phyloP scores from a whole-genome alignment of 2,888 invertebrate genomes.

The Pterostichus niger region DNA sequence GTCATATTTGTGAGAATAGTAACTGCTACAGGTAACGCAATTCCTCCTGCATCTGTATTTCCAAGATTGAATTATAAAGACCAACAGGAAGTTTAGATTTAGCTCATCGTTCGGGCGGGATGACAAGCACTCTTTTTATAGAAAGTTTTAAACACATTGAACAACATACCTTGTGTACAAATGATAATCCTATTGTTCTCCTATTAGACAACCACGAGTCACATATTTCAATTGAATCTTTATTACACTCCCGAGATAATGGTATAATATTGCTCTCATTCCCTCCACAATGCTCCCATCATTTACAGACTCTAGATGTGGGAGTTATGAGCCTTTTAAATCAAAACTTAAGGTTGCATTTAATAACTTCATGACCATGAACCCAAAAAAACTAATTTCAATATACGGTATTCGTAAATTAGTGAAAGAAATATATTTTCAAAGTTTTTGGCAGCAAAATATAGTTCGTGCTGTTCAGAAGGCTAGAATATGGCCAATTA shows the following conservation, averaged over 20 bases:
- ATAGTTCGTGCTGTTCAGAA: background rate
- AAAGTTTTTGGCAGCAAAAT: background rate
- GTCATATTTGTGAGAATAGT: constrained; percentile 70
- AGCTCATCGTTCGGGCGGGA: constrained; percentile 38
- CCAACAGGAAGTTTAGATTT: constrained; percentile 68
- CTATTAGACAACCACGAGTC: background rate
- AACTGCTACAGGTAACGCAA: constrained; percentile 69
- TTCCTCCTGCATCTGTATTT: constrained; percentile 71
- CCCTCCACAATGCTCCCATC: background rate
- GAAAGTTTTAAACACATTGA: background rate
- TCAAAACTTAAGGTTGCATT: constrained; percentile 7
- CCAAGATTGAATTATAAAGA: constrained; percentile 70
- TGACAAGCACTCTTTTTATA: background rate
- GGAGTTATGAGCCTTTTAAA: constrained; percentile 22
- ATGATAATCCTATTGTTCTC: background rate
- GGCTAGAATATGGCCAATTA: constrained; percentile 12
- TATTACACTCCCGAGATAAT: background rate
- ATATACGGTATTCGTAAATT: constrained; percentile 3
- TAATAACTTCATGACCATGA: background rate
- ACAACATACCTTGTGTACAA: background rate
- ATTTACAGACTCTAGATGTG: constrained; percentile 1
- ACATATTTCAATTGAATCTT: background rate
- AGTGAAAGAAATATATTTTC: constrained; percentile 4
- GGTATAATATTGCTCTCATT: background rate
- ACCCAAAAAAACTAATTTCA: background rate